A percentile compares a stretch with the other conserved stretches of the same genome.
Conservation (phyloP, 1,140 invertebrate genomes). For the Camponotus floridanus region DNA sequence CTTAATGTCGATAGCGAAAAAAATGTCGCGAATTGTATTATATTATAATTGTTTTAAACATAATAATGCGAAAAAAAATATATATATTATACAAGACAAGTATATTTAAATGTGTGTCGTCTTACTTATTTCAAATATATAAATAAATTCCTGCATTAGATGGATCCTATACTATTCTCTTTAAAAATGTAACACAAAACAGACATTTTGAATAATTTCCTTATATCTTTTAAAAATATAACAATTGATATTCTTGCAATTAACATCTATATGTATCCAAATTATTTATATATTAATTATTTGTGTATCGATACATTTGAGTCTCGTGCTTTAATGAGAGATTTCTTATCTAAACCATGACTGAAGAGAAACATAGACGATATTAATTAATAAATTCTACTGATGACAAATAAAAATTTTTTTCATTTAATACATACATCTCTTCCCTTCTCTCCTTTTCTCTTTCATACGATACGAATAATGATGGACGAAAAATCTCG, state of each 20-base stretch:
- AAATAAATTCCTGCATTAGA: neutral
- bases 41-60: conserved; percentile 82
- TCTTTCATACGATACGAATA: neutral
- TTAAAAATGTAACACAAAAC: too few species aligned
- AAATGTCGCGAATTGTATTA: conserved; percentile 74
- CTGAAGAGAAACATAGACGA: neutral
- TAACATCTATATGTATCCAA: neutral
- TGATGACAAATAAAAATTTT: neutral
- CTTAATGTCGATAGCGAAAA: conserved; percentile 70
- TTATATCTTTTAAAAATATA: neutral
- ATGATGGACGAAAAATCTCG: conserved; percentile 2
- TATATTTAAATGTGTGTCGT: conserved; percentile 61
- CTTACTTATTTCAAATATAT: conserved; percentile 36
- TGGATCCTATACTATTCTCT: too few species aligned
- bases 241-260: neutral
- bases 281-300: neutral
- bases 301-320: neutral
- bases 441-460: too few species aligned
- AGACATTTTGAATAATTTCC: neutral
- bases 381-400: conserved; percentile 16
- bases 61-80: conserved; percentile 80
- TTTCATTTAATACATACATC: neutral
- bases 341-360: conserved; percentile 22
- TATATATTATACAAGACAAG: conserved; percentile 66
- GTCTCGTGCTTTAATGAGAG: too few species aligned